Evolutionary conservation across 2,888 invertebrate species (phyloP), one percentile per base, ranked within the genome.

Genomic region (Drosophila conformis): DNA sequence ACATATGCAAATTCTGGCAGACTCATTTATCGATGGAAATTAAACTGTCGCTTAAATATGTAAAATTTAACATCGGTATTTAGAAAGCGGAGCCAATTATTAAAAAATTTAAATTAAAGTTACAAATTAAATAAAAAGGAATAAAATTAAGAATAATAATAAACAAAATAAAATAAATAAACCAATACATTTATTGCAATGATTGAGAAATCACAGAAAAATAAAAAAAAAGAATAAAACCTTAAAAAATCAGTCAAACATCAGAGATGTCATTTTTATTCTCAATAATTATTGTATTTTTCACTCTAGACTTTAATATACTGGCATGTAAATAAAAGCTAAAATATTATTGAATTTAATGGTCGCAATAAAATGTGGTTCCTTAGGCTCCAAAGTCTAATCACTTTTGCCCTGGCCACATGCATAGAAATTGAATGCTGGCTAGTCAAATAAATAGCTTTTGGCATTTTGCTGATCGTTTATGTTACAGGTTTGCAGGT

Each of bases 361-460:
- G 21, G 6, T 54, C 15, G 18, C 27, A 38, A 54, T 36, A 27
- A 18, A 27, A 25, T 25, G 3, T 11, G 15, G 10, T 27, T 42
- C 25, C 33, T 33, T 10, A 13, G 18, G 11, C 33, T 0, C 1
- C 13, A n/a, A 4, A 48, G 59, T 36, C 42, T 36, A 57, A 69
- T 72, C 35, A 54, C 40, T 58, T 52, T 72, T 52, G 51, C 49
- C 48, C 25, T 42, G 21, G 27, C 54, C 51, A 59, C 15, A 40
- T 27, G 46, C 33, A n/a, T 51, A 56, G 18, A 38, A 49, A 64
- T 56, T 67, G 46, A 29, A 36, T 49, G 49, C 59, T 52, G 46
- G 27, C 53, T 48, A 36, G 31, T 56, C 42, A 78, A 78, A 78
- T 67, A 76, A 78, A 78, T 67, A 72, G 58, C 77, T 67, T 36